These are phyloP conservation scores for Lobophora halterata DNA, from an alignment of 2,888 invertebrate species.

Conservation along the genomic window DNA sequence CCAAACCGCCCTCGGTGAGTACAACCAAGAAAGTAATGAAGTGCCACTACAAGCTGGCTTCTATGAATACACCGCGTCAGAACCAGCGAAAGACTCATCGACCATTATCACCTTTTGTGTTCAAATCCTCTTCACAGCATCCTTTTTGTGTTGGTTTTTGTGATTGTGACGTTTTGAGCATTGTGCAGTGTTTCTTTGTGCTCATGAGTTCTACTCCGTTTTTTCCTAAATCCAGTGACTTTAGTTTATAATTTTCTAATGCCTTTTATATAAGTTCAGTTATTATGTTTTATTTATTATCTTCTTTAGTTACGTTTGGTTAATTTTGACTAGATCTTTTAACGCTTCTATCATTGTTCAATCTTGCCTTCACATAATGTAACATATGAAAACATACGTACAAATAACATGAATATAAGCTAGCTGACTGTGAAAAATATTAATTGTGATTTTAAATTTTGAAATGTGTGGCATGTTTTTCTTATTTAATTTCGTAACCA, in stretches of 20 bases:
- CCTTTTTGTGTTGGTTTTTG: conserved; percentile 61
- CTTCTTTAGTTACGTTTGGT: conserved; percentile 29
- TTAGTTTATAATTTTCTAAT: conserved; percentile 39
- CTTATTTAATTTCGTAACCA: conserved; percentile 30
- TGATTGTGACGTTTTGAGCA: conserved; percentile 43
- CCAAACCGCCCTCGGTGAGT: conserved; percentile 94
- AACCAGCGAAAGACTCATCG: conserved; percentile 56
- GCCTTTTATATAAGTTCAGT: conserved; percentile 39
- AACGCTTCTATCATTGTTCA: conserved; percentile 37
- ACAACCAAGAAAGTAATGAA: conserved; percentile 72
- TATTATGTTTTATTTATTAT: conserved; percentile 40
- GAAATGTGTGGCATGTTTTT: conserved; percentile 32
- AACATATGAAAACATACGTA: conserved; percentile 35
- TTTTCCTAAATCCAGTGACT: conserved; percentile 37
- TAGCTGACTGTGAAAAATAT: conserved; percentile 27
- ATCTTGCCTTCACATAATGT: conserved; percentile 45
- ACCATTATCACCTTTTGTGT: conserved; percentile 50
- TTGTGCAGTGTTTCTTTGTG: conserved; percentile 48
- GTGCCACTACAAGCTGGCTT: conserved; percentile 71
- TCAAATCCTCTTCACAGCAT: conserved; percentile 52
- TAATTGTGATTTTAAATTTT: conserved; percentile 28
- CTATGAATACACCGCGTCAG: conserved; percentile 72
- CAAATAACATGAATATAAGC: conserved; percentile 27
- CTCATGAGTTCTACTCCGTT: conserved; percentile 36
- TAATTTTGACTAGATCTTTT: conserved; percentile 30